A percentile compares a stretch with the other conserved stretches of the same genome.
Evolutionary conservation across 1,140 invertebrate species (phyloP).

Genomic region (Diuraphis noxia): DNA sequence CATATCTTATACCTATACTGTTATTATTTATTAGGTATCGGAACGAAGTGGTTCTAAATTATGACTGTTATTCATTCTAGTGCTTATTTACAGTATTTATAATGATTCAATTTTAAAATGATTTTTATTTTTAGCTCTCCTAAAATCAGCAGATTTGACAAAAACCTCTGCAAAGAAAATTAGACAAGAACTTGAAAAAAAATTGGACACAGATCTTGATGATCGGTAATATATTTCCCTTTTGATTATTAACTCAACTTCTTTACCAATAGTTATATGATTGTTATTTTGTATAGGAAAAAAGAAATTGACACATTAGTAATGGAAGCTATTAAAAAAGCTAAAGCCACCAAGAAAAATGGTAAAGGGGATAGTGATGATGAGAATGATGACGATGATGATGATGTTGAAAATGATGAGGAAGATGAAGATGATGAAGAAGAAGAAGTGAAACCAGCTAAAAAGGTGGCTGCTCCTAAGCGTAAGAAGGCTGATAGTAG

Average conservation of each 20-base stretch:
- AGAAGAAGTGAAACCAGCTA: slow-evolving; percentile 66
- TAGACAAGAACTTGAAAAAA: slow-evolving; percentile 82
- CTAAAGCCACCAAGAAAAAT: slow-evolving; percentile 64
- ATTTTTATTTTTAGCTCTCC: slow-evolving; percentile 69
- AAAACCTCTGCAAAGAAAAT: slow-evolving; percentile 87
- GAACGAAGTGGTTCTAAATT: neutral
- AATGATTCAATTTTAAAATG: neutral
- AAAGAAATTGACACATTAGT: slow-evolving; percentile 83
- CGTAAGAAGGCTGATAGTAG: slow-evolving; percentile 68
- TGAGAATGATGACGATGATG: slow-evolving; percentile 65
- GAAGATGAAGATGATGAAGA: slow-evolving; percentile 63
- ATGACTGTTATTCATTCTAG: neutral
- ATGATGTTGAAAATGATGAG: slow-evolving; percentile 63
- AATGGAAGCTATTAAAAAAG: slow-evolving; percentile 72
- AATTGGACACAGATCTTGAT: slow-evolving; percentile 75
- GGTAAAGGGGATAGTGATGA: slow-evolving; percentile 64
- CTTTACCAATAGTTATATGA: neutral
- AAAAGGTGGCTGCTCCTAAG: slow-evolving; percentile 65
- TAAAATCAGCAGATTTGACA: slow-evolving; percentile 83
- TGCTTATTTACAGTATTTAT: too few relatives aligned
- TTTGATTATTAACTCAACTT: neutral
- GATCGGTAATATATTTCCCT: slow-evolving; percentile 62
- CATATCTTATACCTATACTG: too few relatives aligned
- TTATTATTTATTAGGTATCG: too few relatives aligned
- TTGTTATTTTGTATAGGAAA: slow-evolving; percentile 66